Evolutionary conservation across 2,113 vertebrate species (phyloP), one percentile per base, ranked within the genome.

Genomic region (Suncus etruscus): DNA sequence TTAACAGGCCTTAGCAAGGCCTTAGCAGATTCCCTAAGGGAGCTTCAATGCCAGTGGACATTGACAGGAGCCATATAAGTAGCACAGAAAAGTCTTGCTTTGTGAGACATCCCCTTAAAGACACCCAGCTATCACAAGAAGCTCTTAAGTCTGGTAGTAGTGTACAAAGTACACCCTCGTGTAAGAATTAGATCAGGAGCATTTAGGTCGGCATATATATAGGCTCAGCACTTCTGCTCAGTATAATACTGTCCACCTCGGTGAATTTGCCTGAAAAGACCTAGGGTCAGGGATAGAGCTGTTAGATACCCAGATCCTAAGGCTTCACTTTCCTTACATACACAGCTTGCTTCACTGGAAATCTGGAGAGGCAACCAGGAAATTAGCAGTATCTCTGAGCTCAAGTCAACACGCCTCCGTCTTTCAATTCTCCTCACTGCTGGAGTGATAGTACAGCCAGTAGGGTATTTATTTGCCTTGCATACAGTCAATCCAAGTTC

Each of bases 61-160:
- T n/a, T 20, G 18, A 29, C 74, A 50, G 61, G 66, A 89, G 27
- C 18, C 25, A 65, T 54, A 45, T 50, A 88, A 63, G 6, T 2
- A 68, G 61, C 14, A 58, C 10, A 86, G 65, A 32, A 83, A 63
- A 61, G 31, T 76, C n/a, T 80, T 20, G 5, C 6, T n/a, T 51
- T 50, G 6, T 22, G 25, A 83, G 51, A 15, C 7, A 27, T 11
- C 63, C 15, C 14, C 24, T 77, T 9, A 0, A 9, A n/a, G 29
- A 82, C 76, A 84, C 69, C 88, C 18, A 29, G 83, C 61, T 83
- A 63, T 74, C 82, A 61, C 5, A 75, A 32, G n/a, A 87, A 22
- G 11, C 39, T 81, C 78, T 88, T 54, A 79, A 50, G 48, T 24
- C 0, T 3, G 54, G 39, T 24, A 73, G 32, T 69, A 20, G 22